Evolutionary conservation across 2,797 vertebrate species (phyloP), one percentile per base, ranked within the genome.

Genomic region (Lerista edwardsae): DNA sequence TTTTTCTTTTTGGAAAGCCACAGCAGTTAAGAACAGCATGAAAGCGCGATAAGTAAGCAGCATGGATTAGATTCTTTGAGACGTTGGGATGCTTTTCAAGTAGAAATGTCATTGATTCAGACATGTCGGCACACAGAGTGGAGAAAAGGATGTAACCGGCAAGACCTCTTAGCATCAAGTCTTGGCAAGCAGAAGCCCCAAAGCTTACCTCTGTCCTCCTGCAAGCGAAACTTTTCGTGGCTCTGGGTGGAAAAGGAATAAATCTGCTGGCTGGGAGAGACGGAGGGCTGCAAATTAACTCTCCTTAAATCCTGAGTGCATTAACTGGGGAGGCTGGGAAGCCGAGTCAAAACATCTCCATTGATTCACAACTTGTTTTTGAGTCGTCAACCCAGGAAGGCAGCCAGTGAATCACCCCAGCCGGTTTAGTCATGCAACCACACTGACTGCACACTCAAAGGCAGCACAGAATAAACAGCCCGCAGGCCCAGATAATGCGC

Each of bases 291-390:
- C 78, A 78, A 84, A 72, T 90, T 90, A 91, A 75, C 90, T 94
- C 87, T 75, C 87, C 86, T 91, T 87, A 90, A 92, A 91, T 80
- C 84, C 87, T n/a, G 81, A 90, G 74, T 75, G 88, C 91, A 27
- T 91, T 94, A 90, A 84, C 91, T 92, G 90, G 93, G 93, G 92
- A 92, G 93, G 92, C 88, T 93, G 91, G 76, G 84, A 90, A 90
- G 87, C 89, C 69, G 59, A 89, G 91, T 92, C 93, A 92, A 93
- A 89, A 93, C 87, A 81, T 87, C 84, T 85, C 91, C 90, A 91
- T 94, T 93, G 93, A 95, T 93, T 92, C 94, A 90, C 90, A 92
- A 93, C 92, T 93, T 93, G 93, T 95, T 95, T n/a, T 94, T 90
- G 92, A 92, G 92, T 92, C 90, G 90, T 91, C 92, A 91, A n/a